These are phyloP conservation scores for Acanthis flammea DNA, from an alignment of 2,797 vertebrate species.

Conservation along the genomic window DNA sequence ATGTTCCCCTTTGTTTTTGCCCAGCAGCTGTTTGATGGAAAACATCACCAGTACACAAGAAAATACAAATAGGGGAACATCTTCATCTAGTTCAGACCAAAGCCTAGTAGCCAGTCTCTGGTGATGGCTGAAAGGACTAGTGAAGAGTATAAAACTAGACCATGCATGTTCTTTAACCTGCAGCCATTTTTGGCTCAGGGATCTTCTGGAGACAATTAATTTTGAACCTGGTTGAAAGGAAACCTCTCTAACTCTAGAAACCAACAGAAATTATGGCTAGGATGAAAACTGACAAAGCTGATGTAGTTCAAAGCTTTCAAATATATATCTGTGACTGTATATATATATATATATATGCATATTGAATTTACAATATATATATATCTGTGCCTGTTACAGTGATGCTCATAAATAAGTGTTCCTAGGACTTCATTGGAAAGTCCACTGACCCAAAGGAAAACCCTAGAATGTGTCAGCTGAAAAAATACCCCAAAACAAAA, in stretches of 20 bases:
- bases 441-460: background rate
- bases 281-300: background rate
- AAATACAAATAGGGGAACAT: background rate
- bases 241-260: background rate
- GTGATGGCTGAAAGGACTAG: background rate
- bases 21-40: background rate
- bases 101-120: background rate
- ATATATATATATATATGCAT: too few relatives aligned
- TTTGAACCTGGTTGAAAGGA: background rate
- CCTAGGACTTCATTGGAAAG: background rate
- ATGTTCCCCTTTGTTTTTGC: background rate
- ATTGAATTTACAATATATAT: background rate
- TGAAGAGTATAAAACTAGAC: background rate
- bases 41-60: background rate
- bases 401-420: background rate
- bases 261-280: background rate
- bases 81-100: background rate
- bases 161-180: background rate
- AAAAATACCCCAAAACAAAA: background rate
- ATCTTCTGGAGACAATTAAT: background rate
- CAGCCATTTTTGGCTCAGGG: background rate
- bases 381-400: background rate
- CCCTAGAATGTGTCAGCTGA: rapidly evolving
- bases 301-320: background rate
- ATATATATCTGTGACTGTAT: background rate